Evolutionary conservation across 53 echinoderm and acorn worm genomes (phyloP).

Genomic region (Astropecten irregularis): DNA sequence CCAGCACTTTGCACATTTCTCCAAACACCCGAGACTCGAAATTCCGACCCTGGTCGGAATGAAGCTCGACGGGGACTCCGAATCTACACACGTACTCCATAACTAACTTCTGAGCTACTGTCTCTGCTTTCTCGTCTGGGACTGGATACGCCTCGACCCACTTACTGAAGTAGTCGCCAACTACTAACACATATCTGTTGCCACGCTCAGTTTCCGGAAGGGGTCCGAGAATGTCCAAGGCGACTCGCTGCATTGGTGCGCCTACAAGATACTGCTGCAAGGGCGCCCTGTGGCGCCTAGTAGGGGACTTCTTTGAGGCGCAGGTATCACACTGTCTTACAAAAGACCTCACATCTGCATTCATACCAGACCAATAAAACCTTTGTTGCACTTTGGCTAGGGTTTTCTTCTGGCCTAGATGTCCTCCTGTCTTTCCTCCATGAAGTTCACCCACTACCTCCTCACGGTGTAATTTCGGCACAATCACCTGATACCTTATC

Average conservation of each 20-base stretch:
- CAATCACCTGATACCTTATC: constrained; percentile 11
- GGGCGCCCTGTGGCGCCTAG: no score
- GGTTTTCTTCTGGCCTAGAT: constrained; percentile 29
- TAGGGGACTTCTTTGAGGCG: background rate
- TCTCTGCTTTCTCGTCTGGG: background rate
- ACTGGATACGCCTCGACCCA: background rate
- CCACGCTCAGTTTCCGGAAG: background rate
- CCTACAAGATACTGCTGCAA: background rate
- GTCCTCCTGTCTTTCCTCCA: constrained; percentile 30
- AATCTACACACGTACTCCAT: background rate
- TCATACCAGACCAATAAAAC: constrained; percentile 47
- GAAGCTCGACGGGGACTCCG: background rate
- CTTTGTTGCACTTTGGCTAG: constrained; percentile 33
- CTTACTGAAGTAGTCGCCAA: no score
- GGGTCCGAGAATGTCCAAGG: background rate
- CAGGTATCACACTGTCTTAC: background rate
- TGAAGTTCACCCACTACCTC: constrained; percentile 3
- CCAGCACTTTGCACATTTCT: background rate
- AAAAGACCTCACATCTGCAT: background rate
- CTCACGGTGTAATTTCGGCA: constrained; percentile 4
- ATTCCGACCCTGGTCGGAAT: constrained; percentile 2
- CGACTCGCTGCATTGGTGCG: background rate
- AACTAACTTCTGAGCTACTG: background rate
- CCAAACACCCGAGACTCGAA: constrained; percentile 41
- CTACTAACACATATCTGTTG: background rate